Evolutionary conservation across 2,113 vertebrate species (phyloP).

Genomic region (Opisthocomus hoazin): DNA sequence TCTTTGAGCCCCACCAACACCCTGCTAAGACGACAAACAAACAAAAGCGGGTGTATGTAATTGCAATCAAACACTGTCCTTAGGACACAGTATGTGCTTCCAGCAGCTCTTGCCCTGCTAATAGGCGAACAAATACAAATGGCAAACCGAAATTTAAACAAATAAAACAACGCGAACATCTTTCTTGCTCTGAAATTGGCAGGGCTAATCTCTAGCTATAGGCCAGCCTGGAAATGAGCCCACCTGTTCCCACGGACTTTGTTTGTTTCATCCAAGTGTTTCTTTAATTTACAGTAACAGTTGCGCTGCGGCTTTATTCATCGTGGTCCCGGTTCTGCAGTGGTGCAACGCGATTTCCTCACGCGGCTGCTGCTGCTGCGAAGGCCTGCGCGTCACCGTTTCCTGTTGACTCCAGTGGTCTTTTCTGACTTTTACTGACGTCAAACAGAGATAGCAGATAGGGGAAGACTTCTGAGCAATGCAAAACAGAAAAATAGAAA

Average conservation of each 20-base stretch:
- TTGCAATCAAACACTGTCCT: background rate
- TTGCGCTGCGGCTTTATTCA: slow-evolving; percentile 14
- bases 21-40: background rate
- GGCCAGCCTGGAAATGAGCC: background rate
- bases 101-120: background rate
- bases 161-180: background rate
- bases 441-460: slow-evolving; percentile 7
- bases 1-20: background rate
- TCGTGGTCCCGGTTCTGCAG: slow-evolving; percentile 3
- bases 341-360: slow-evolving; percentile 66
- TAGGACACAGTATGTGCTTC: background rate
- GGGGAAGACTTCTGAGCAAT: slow-evolving; percentile 11
- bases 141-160: background rate
- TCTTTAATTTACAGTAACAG: slow-evolving; percentile 31
- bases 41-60: background rate
- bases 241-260: background rate
- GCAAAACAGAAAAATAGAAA: background rate
- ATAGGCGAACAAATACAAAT: background rate
- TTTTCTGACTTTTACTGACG: background rate
- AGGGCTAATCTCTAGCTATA: background rate
- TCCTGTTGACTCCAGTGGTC: slow-evolving; percentile 72
- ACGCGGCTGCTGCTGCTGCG: background rate
- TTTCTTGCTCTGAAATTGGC: background rate
- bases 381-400: slow-evolving; percentile 49
- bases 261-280: slow-evolving; percentile 14